phyloP scores from a whole-genome alignment of 2,113 vertebrate species.

The Morone chrysops region DNA sequence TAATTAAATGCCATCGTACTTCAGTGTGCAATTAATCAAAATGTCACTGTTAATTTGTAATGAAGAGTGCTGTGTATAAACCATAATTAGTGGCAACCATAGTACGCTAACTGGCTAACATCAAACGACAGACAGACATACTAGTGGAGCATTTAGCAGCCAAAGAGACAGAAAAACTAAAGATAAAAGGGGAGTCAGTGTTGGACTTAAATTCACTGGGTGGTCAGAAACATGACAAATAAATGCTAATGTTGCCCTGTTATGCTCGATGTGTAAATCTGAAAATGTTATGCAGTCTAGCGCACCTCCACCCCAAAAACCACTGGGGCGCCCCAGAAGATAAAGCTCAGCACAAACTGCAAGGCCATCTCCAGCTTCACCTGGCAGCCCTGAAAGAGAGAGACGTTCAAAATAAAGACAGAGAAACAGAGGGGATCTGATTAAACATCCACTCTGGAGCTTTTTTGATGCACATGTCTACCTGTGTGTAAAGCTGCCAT shows the following conservation, averaged over 20 bases:
- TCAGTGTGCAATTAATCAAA: background rate
- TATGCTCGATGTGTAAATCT: background rate
- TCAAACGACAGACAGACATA: too few relatives aligned
- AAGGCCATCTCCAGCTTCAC: conserved; percentile 57
- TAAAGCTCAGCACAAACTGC: conserved; percentile 50
- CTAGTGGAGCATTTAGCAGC: too few relatives aligned
- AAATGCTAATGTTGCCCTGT: background rate
- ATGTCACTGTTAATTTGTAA: background rate
- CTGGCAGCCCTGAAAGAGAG: conserved; percentile 71
- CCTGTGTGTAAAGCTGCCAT: conserved; percentile 66
- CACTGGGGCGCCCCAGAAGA: conserved; percentile 40
- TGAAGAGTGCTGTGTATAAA: background rate
- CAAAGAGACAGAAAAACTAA: background rate
- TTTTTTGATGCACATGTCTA: conserved; percentile 9
- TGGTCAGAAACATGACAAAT: background rate
- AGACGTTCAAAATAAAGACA: background rate
- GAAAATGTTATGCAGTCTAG: conserved; percentile 3
- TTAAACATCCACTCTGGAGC: background rate
- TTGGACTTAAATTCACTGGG: background rate
- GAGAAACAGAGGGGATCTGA: background rate
- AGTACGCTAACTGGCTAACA: too few relatives aligned
- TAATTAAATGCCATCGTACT: background rate
- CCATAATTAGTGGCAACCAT: too few relatives aligned
- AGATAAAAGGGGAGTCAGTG: background rate
- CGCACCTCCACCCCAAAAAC: conserved; percentile 70